Evolutionary conservation across 2,797 vertebrate genomes (phyloP), one percentile per base, ranked within the genome.

Genomic region (Gymnothorax javanicus): DNA sequence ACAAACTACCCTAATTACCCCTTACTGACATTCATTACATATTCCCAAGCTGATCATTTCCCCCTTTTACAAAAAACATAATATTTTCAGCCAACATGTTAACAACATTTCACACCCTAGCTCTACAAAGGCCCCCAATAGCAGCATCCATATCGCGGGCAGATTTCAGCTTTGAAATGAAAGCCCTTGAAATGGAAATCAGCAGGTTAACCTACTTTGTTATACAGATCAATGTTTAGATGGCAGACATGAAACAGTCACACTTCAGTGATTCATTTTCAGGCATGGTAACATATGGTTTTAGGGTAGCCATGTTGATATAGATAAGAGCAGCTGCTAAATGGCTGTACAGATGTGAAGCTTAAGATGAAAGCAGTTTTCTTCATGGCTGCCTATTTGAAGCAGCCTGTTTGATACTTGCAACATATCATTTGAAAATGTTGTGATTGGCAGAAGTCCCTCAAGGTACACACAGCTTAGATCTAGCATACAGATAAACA

Each of bases 341-440:
- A 25, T 25, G 23, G 23, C 81, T 27, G 81, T 58, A 56, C 62
- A 83, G 62, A 87, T 58, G 62, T 64, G 67, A 52, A 56, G 62
- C 64, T 71, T 20, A 2, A 7, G 52, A 82, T 59, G 57, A 87
- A 58, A 50, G 54, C 86, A 52, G 27, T 69, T 79, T 82, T 60
- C 27, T 43, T n/a, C 85, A 82, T 23, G 43, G 75, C 75, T 64
- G 73, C 75, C 81, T 9, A 20, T 20, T 64, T 64, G 60, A 64
- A 64, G 23, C 60, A 5, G 60, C 60, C 60, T 20, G 17, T 64
- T 64, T 64, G 59, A 64, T 64, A 64, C 23, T 64, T 64, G 23
- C 9, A 69, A 69, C 64, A 69, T 3, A 69, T 25, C 64, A 69
- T 25, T 25, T 69, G 23, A 25, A 69, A 69, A 69, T 17, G 0